A percentile compares a stretch with the other conserved stretches of the same genome.
phyloP scores from a whole-genome alignment of 2,888 invertebrate genomes.

The Sphaerophoria rueppellii region DNA sequence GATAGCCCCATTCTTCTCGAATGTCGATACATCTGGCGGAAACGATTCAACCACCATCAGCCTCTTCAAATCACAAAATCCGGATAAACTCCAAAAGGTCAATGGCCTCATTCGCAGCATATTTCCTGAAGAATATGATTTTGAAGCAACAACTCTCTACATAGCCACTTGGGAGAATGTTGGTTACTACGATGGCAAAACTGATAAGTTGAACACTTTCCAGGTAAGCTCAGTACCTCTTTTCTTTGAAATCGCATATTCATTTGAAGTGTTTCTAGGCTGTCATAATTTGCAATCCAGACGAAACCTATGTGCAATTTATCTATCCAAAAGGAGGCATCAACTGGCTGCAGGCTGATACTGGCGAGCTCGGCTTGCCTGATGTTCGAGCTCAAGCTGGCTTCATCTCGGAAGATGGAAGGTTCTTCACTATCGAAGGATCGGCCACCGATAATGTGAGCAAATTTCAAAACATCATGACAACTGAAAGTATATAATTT shows the following conservation, averaged over 20 bases:
- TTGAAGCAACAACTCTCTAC: conserved; percentile 90
- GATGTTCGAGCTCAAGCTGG: conserved; percentile 97
- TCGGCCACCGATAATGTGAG: conserved; percentile 94
- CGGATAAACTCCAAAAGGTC: conserved; percentile 86
- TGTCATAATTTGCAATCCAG: conserved; percentile 78
- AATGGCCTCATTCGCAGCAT: conserved; percentile 88
- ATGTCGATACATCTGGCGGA: conserved; percentile 89
- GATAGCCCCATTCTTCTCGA: conserved; percentile 95
- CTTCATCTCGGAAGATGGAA: conserved; percentile 92
- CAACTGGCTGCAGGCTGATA: conserved; percentile 94
- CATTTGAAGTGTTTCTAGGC: conserved; percentile 73
- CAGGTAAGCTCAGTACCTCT: conserved; percentile 85
- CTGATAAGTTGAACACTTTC: conserved; percentile 92
- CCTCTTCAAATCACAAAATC: conserved; percentile 87
- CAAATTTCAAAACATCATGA: conserved; percentile 59
- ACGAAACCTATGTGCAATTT: conserved; percentile 91
- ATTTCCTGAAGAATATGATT: conserved; percentile 88
- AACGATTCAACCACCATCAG: conserved; percentile 87
- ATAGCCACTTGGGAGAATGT: conserved; percentile 96
- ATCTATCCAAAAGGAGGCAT: conserved; percentile 94
- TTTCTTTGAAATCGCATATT: neutral
- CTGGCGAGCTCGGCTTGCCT: conserved; percentile 89
- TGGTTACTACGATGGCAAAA: conserved; percentile 86
- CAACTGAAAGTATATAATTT: neutral
- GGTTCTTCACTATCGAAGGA: conserved; percentile 89